Evolutionary conservation across 2,888 invertebrate genomes (phyloP), one percentile per base, ranked within the genome.

Genomic region (Chymomyza caudatula): DNA sequence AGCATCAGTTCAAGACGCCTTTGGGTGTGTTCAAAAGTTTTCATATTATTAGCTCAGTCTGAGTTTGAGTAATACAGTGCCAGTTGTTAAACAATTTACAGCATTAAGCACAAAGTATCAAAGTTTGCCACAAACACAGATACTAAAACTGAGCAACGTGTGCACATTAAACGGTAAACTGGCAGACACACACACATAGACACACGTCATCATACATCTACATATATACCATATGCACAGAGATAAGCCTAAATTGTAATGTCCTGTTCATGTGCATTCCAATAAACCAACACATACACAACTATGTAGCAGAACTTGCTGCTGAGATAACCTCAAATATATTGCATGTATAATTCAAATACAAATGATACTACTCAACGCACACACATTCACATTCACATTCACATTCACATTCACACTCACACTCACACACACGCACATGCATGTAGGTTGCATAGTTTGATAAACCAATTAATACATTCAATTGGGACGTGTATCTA

Each of bases 361-460:
- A 23, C 47, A 58, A 58, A 25, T 58, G 58, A 47, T 20, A 19
- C 15, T 17, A 37, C 29, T 29, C 62, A 25, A 19, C 49, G 11
- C 51, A 51, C 8, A 61, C 20, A 56, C 44, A 59, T 19, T 55
- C 67, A 72, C 58, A 51, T n/a, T n/a, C n/a, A n/a, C n/a, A n/a
- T n/a, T n/a, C 66, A 63, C 69, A 64, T 43, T 53, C 56, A 64
- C 65, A n/a, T n/a, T 54, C 53, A 55, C 47, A 51, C 11, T 29
- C 17, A 52, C 42, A 67, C 56, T 61, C 42, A 54, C 13, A 56
- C 44, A 47, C 11, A 49, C 22, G 13, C 52, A 37, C 53, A 44
- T 19, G 37, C n/a, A 51, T 53, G 44, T 17, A 13, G n/a, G 47
- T 47, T 11, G 15, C 4, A 17, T 47, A 47, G 47, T 47, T 47